phyloP scores from a whole-genome alignment of 2,797 vertebrate genomes.

The Pseudocheirus occidentalis region DNA sequence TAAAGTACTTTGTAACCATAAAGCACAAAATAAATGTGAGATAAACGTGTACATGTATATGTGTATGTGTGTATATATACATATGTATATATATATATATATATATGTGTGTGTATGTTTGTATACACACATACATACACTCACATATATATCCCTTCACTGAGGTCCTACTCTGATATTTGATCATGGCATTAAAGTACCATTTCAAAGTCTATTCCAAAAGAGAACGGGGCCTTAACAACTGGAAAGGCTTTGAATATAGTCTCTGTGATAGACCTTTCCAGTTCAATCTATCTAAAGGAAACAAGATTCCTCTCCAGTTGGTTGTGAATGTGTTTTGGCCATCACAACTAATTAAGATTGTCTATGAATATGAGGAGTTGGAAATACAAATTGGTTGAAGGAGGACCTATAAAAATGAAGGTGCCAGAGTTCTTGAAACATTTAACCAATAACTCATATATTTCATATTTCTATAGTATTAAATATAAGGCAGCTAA shows the following conservation, averaged over 20 bases:
- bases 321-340: neutral
- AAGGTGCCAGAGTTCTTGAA: neutral
- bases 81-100: neutral
- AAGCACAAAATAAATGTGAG: neutral
- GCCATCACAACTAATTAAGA: neutral
- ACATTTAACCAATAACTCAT: neutral
- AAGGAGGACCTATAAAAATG: neutral
- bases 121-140: accelerated
- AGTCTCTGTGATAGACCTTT: neutral
- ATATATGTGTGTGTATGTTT: no score
- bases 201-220: neutral
- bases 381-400: neutral
- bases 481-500: neutral
- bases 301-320: neutral
- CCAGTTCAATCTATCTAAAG: neutral
- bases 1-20: neutral
- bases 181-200: neutral
- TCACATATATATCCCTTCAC: neutral
- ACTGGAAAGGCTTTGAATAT: neutral
- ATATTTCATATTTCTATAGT: neutral
- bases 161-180: neutral
- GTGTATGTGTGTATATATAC: neutral
- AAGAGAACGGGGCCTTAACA: neutral
- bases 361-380: neutral
- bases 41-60: neutral